Evolutionary conservation across 2,113 vertebrate species (phyloP).

Genomic region (Chionodraco myersi): DNA sequence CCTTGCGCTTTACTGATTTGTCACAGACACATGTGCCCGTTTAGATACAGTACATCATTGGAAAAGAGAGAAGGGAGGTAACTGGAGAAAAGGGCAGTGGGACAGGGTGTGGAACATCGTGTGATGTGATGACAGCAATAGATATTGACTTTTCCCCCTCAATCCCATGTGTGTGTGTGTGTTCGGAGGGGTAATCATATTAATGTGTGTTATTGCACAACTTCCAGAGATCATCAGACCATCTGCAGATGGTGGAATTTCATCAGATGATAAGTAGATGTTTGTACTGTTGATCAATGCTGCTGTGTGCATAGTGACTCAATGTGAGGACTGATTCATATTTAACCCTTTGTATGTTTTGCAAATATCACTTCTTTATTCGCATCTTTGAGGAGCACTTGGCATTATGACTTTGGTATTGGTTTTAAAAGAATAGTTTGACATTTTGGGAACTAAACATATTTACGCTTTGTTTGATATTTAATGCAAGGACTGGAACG

Average conservation of each 20-base stretch:
- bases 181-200: not conserved
- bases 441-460: not conserved
- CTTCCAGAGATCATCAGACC: conserved; percentile 29
- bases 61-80: not conserved
- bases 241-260: conserved; percentile 46
- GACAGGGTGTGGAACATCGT: conserved; percentile 41
- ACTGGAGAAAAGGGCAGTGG: conserved; percentile 43
- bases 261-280: conserved; percentile 11
- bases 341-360: not conserved
- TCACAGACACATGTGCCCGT: conserved; percentile 50
- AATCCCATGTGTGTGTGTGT: not conserved
- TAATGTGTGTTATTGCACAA: conserved; percentile 48
- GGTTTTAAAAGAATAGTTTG: not conserved
- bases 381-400: not conserved
- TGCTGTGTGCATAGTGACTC: not conserved
- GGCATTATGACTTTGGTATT: not conserved
- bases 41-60: conserved; percentile 30
- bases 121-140: conserved; percentile 39
- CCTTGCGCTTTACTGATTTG: conserved; percentile 35
- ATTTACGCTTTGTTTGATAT: not conserved
- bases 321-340: not conserved
- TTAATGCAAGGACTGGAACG: not conserved
- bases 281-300: conserved; percentile 23
- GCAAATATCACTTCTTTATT: not conserved
- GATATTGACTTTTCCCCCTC: conserved; percentile 22